These are phyloP conservation scores for Heliopora coerulea DNA, from an alignment of 92 coral and sea anemone species.

Conservation along the genomic window DNA sequence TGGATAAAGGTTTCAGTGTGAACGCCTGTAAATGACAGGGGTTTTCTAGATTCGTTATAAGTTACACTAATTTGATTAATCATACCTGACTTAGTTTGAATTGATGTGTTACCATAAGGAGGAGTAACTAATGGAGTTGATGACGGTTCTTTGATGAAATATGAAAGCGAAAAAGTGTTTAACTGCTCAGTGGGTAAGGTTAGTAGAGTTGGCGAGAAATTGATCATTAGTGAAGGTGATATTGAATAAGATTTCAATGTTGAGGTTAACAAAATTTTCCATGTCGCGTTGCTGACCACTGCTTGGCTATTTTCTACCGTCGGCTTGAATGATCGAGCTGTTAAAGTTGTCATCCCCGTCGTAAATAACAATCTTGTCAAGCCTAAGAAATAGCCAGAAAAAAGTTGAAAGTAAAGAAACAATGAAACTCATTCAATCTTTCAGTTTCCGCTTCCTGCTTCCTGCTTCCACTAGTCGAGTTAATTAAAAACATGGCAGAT, in stretches of 20 bases:
- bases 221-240: background rate
- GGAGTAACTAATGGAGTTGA: background rate
- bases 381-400: background rate
- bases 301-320: background rate
- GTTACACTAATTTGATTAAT: background rate
- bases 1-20: background rate
- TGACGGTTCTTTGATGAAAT: background rate
- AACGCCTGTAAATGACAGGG: constrained; percentile 1
- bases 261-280: background rate
- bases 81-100: constrained; percentile 21
- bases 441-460: too few species aligned
- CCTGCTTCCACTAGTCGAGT: too few species aligned
- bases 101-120: background rate
- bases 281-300: background rate
- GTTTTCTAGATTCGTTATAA: background rate
- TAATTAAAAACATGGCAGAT: too few species aligned
- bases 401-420: background rate
- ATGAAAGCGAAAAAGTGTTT: background rate
- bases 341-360: background rate
- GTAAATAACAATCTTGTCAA: background rate
- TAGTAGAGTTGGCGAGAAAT: background rate
- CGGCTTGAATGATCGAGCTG: background rate
- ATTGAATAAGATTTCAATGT: background rate
- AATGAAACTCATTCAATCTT: background rate
- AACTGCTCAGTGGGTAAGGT: constrained; percentile 13